Evolutionary conservation across 2,113 vertebrate species (phyloP).

Genomic region (Ranitomeya imitator): DNA sequence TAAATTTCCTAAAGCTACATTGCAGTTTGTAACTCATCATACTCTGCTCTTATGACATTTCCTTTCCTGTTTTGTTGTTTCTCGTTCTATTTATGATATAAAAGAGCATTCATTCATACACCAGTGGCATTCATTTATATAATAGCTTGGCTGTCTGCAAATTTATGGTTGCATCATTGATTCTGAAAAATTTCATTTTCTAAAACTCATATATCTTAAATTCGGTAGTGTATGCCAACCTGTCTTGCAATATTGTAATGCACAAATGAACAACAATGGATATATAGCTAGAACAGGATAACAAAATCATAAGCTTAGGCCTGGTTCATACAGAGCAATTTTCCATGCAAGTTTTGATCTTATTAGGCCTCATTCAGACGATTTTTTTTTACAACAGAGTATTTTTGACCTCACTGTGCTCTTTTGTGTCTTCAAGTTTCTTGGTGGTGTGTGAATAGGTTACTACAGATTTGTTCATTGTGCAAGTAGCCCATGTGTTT

Average conservation of each 20-base stretch:
- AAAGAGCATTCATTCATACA: constrained; percentile 20
- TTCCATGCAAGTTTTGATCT: too few relatives aligned
- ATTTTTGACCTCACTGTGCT: too few relatives aligned
- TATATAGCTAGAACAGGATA: neutral
- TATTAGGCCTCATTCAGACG: too few relatives aligned
- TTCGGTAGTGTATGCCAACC: neutral
- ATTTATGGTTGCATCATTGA: constrained; percentile 34
- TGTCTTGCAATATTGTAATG: neutral
- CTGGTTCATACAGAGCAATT: neutral
- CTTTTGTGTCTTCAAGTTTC: too few relatives aligned
- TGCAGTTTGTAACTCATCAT: neutral
- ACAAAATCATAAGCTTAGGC: neutral
- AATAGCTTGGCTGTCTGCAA: neutral
- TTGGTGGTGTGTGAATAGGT: too few relatives aligned
- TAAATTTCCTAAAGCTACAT: neutral
- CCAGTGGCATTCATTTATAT: neutral
- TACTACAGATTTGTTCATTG: too few relatives aligned
- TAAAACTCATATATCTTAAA: neutral
- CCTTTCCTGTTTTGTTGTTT: neutral
- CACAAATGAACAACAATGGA: neutral
- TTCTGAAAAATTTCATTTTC: neutral
- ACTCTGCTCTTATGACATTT: neutral
- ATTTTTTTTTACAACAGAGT: too few relatives aligned
- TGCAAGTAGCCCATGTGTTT: too few relatives aligned
- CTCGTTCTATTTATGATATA: neutral